A percentile compares a stretch with the other conserved stretches of the same genome.
Evolutionary conservation across 2,888 invertebrate species (phyloP).

Genomic region (Strigamia crassipes): DNA sequence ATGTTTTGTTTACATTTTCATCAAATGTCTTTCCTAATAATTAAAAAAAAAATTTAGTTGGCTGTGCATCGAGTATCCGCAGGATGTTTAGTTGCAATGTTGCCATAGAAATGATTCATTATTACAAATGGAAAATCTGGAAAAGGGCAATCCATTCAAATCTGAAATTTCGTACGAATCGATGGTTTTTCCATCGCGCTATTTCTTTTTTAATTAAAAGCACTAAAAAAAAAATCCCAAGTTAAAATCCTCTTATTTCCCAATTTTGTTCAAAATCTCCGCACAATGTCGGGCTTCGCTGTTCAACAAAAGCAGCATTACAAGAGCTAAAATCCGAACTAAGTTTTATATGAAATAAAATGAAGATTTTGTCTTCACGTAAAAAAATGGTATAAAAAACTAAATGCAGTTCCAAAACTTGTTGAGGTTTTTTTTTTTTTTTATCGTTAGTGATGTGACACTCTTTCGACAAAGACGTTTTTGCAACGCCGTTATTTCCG

Average conservation of each 20-base stretch:
- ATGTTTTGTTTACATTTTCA: too few species aligned
- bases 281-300: not conserved
- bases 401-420: not conserved
- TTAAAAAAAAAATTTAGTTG: too few species aligned
- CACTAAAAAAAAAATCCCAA: not conserved
- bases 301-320: not conserved
- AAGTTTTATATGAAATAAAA: not conserved
- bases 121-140: not conserved
- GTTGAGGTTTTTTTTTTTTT: not conserved
- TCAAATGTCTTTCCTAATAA: too few species aligned
- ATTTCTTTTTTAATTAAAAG: not conserved
- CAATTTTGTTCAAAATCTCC: not conserved
- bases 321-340: not conserved
- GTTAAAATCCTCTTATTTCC: not conserved
- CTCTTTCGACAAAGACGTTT: not conserved
- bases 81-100: not conserved
- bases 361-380: not conserved
- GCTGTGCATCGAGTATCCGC: not conserved
- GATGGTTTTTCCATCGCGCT: not conserved
- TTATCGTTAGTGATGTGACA: not conserved
- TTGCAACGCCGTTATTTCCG: slow-evolving; percentile 19
- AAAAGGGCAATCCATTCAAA: not conserved
- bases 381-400: not conserved
- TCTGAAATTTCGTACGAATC: not conserved
- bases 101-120: not conserved